A percentile compares a stretch with the other conserved stretches of the same genome.
These are phyloP conservation scores for Tetragonula clypearis DNA, from an alignment of 1,140 invertebrate genomes.

Conservation along the genomic window DNA sequence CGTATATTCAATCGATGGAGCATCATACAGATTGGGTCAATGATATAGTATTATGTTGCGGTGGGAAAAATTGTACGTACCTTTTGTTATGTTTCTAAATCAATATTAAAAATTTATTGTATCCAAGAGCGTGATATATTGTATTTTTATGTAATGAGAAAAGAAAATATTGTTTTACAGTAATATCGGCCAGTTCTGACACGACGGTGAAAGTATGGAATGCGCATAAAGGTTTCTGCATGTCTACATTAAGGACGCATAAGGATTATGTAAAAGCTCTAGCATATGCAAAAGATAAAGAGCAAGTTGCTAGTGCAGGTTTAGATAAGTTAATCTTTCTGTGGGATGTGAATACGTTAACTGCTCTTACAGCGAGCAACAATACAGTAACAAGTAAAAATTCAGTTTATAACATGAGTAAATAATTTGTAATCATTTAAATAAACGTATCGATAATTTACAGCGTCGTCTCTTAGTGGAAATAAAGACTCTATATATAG, in stretches of 20 bases:
- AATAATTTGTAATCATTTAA: slow-evolving; percentile 33
- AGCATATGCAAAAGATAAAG: slow-evolving; percentile 99
- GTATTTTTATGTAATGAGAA: neutral
- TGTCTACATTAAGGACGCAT: slow-evolving; percentile 98
- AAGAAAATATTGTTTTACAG: slow-evolving; percentile 83
- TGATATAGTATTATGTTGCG: slow-evolving; percentile 98
- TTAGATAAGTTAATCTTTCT: slow-evolving; percentile 98
- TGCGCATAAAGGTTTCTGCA: slow-evolving; percentile 99
- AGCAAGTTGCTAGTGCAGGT: slow-evolving; percentile 98
- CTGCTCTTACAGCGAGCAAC: slow-evolving; percentile 98
- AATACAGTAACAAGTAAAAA: slow-evolving; percentile 98
- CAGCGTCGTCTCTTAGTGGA: slow-evolving; percentile 96
- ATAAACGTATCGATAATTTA: slow-evolving; percentile 67
- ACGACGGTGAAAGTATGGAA: slow-evolving; percentile 99
- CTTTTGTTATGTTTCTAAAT: neutral
- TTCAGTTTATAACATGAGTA: neutral
- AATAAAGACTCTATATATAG: slow-evolving; percentile 99
- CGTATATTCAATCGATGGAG: slow-evolving; percentile 97
- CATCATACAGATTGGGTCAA: slow-evolving; percentile 99
- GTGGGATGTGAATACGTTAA: slow-evolving; percentile 99
- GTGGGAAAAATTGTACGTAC: slow-evolving; percentile 93
- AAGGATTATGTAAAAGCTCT: slow-evolving; percentile 99
- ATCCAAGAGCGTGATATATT: neutral
- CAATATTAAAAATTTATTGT: neutral
- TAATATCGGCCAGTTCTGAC: slow-evolving; percentile 99